Percentiles rank a stretch among this genome's conserved stretches.
These are phyloP conservation scores for Carpatolechia fugitivella DNA, from an alignment of 2,888 invertebrate species.

Conservation along the genomic window DNA sequence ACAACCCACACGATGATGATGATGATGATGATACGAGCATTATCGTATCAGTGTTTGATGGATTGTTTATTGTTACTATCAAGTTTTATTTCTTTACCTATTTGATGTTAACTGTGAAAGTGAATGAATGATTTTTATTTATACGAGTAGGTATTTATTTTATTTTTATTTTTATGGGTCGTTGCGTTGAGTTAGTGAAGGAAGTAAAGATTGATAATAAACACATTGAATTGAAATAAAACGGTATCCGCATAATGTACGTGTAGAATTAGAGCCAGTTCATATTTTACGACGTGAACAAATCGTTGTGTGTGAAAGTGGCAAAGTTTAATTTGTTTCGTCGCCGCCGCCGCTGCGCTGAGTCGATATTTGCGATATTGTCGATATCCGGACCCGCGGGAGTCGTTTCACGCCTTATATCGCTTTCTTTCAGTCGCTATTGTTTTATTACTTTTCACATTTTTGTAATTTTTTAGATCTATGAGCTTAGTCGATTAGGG, in stretches of 20 bases:
- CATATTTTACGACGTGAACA: constrained; percentile 20
- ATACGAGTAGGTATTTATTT: too few species aligned
- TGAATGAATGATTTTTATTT: too few species aligned
- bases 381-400: neutral
- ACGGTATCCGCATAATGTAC: neutral
- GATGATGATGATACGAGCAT: too few species aligned
- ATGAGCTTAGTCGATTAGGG: too few species aligned
- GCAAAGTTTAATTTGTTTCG: constrained; percentile 21
- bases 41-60: too few species aligned
- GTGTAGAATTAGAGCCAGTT: neutral
- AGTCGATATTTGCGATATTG: neutral
- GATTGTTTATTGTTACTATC: too few species aligned
- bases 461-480: neutral
- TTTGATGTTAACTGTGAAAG: too few species aligned
- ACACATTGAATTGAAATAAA: neutral
- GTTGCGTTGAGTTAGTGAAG: too few species aligned
- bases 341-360: neutral
- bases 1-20: too few species aligned
- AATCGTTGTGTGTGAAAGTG: constrained; percentile 17
- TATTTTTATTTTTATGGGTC: too few species aligned
- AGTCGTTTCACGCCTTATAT: neutral
- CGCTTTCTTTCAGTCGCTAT: neutral
- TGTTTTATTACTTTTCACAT: neutral
- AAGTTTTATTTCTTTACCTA: too few species aligned
- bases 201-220: too few species aligned